phyloP scores from a whole-genome alignment of 2,113 vertebrate genomes.

The Sinosuthora webbiana region DNA sequence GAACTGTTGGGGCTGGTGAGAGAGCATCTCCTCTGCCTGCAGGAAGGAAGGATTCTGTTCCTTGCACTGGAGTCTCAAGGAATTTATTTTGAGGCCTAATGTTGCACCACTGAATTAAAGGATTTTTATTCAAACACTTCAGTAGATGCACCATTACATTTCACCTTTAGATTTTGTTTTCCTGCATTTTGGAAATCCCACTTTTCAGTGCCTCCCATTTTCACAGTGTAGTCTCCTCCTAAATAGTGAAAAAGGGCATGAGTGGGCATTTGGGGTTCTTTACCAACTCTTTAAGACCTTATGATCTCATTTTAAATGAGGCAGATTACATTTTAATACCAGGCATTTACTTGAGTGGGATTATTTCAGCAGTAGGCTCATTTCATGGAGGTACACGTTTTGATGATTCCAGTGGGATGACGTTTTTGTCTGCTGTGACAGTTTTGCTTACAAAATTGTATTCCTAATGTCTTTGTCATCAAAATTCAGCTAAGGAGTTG shows the following conservation, averaged over 20 bases:
- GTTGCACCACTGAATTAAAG: not conserved
- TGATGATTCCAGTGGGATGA: not conserved
- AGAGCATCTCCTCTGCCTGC: not conserved
- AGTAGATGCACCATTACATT: not conserved
- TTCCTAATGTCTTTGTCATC: not conserved
- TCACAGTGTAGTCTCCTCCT: not conserved
- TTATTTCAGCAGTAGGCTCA: not conserved
- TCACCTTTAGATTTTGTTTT: not conserved
- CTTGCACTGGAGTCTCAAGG: not conserved
- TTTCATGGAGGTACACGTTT: not conserved
- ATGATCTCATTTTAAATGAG: not conserved
- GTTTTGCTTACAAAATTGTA: not conserved
- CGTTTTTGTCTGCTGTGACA: not conserved
- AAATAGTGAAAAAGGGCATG: not conserved
- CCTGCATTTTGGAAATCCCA: not conserved
- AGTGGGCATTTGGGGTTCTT: not conserved
- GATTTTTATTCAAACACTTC: not conserved
- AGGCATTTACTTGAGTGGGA: not conserved
- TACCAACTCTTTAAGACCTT: not conserved
- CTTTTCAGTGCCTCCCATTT: not conserved
- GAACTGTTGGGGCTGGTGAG: not conserved
- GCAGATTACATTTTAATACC: not conserved
- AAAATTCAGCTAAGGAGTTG: slow-evolving; percentile 19
- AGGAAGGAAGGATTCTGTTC: not conserved
- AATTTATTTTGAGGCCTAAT: not conserved